phyloP scores from a whole-genome alignment of 1,140 invertebrate species.

The Cheumatopsyche charites region DNA sequence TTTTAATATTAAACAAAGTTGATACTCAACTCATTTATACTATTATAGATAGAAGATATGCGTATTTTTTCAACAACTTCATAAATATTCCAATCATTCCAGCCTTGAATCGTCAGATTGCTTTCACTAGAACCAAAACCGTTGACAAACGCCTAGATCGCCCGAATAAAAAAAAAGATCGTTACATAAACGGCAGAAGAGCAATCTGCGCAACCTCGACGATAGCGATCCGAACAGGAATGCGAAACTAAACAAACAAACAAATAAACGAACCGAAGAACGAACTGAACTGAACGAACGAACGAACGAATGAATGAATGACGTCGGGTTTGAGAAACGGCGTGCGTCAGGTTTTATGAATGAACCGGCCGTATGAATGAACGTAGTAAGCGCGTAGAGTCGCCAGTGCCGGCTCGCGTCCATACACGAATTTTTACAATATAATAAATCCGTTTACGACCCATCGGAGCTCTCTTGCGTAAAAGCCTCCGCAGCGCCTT shows the following conservation, averaged over 20 bases:
- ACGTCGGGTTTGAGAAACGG: conserved; percentile 13
- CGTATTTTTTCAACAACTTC: not conserved
- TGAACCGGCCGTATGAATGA: conserved; percentile 26
- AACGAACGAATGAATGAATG: too few relatives aligned
- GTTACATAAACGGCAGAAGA: too few relatives aligned
- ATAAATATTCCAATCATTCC: conserved; percentile 9
- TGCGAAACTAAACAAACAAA: not conserved
- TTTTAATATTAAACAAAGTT: too few relatives aligned
- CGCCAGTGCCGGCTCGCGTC: conserved; percentile 15
- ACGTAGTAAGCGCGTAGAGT: conserved; percentile 30
- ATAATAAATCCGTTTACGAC: too few relatives aligned
- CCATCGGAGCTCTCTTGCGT: not conserved
- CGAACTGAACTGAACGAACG: too few relatives aligned
- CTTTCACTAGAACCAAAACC: not conserved
- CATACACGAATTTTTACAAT: not conserved
- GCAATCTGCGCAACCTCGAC: too few relatives aligned
- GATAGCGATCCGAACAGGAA: not conserved
- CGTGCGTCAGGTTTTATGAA: conserved; percentile 25
- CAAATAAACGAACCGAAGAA: too few relatives aligned
- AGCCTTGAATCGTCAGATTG: not conserved
- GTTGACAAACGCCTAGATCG: not conserved
- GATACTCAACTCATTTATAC: too few relatives aligned
- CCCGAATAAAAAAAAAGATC: too few relatives aligned
- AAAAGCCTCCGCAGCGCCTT: not conserved
- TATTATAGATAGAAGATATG: too few relatives aligned